These are phyloP conservation scores for Sphyrna mokarran DNA, from an alignment of 2,113 vertebrate species.

Conservation along the genomic window DNA sequence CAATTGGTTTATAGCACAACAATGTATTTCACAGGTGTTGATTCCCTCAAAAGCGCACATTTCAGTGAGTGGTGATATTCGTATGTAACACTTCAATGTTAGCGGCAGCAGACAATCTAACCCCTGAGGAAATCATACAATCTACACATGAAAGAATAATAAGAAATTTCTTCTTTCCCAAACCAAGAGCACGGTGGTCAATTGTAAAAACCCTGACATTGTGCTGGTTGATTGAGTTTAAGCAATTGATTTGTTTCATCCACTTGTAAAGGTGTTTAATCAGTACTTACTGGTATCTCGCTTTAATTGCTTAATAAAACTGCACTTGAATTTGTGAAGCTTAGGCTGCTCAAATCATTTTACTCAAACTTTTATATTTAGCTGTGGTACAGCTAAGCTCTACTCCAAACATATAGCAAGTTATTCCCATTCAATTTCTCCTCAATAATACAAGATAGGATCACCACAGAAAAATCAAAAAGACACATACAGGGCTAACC, in stretches of 20 bases:
- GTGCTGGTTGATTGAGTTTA: background rate
- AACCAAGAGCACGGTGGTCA: background rate
- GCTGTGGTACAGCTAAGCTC: background rate
- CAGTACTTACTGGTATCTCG: background rate
- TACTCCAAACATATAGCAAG: background rate
- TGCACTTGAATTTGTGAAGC: background rate
- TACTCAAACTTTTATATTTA: background rate
- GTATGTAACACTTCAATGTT: background rate
- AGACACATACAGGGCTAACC: background rate
- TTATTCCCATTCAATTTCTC: background rate
- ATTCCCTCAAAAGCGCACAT: background rate
- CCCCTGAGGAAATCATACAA: background rate
- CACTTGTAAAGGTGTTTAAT: background rate
- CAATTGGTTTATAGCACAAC: background rate
- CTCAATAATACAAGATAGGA: background rate
- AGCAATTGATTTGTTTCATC: background rate
- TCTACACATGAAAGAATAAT: background rate
- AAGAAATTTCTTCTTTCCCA: background rate
- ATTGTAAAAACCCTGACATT: background rate
- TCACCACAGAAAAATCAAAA: background rate
- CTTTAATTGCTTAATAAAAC: background rate
- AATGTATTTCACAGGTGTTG: background rate
- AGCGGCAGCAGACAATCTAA: background rate
- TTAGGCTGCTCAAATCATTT: conserved; percentile 13
- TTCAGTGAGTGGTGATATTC: background rate